phyloP scores from a whole-genome alignment of 1,140 invertebrate species.

The Pseudomyrmex sp. region DNA sequence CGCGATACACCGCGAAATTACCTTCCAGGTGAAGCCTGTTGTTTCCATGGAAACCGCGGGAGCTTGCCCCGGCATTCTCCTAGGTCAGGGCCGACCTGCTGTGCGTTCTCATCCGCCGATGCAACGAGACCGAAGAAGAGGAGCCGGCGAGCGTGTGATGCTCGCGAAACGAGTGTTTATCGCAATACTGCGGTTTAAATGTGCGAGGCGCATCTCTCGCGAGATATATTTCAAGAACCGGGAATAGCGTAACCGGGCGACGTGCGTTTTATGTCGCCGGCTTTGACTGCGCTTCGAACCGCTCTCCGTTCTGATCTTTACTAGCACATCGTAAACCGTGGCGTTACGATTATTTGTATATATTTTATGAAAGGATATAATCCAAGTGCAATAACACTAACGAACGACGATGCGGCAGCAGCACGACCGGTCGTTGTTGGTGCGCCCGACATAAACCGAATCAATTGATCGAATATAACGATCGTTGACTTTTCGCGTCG shows the following conservation, averaged over 20 bases:
- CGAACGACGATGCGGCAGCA: conserved; percentile 1
- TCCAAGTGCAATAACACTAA: conserved; percentile 13
- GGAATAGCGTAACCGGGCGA: not conserved
- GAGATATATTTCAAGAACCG: no score
- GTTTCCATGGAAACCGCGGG: conserved; percentile 70
- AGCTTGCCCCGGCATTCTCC: conserved; percentile 58
- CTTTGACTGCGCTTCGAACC: not conserved
- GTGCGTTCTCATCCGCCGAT: not conserved
- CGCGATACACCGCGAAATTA: conserved; percentile 64
- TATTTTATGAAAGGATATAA: no score
- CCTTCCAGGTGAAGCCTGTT: conserved; percentile 71
- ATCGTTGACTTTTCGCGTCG: conserved; percentile 26
- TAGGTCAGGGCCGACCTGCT: conserved; percentile 48
- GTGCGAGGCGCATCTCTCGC: not conserved
- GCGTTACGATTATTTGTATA: conserved; percentile 38
- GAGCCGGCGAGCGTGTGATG: not conserved
- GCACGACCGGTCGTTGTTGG: not conserved
- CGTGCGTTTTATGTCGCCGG: not conserved
- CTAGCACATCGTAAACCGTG: not conserved
- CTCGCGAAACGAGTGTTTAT: conserved; percentile 11
- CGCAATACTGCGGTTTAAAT: not conserved
- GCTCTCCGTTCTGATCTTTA: not conserved
- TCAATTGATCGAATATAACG: conserved; percentile 24
- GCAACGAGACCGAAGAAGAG: no score
- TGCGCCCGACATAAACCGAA: conserved; percentile 1